Percentiles rank a stretch among this genome's conserved stretches.
Evolutionary conservation across 2,888 invertebrate genomes (phyloP).

Genomic region (Scaptomyza cyrtandrae): DNA sequence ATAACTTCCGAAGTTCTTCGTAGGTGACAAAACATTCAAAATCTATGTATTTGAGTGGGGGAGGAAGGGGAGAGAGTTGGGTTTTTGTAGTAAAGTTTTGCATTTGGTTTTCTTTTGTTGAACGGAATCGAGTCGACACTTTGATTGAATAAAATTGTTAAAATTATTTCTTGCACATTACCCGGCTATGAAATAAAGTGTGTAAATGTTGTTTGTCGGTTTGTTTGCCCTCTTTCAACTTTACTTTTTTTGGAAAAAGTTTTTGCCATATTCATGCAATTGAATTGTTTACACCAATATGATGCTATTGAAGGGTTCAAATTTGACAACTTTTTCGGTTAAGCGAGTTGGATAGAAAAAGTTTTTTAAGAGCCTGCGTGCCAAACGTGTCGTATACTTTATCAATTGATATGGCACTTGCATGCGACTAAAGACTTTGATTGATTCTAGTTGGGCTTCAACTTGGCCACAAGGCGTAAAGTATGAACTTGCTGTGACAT

Average conservation of each 20-base stretch:
- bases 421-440: slow-evolving; percentile 48
- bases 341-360: slow-evolving; percentile 22
- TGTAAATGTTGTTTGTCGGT: slow-evolving; percentile 33
- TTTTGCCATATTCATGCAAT: slow-evolving; percentile 72
- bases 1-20: slow-evolving; percentile 60
- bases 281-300: slow-evolving; percentile 74
- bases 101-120: slow-evolving; percentile 44
- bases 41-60: background rate
- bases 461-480: background rate
- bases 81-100: slow-evolving; percentile 11
- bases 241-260: slow-evolving; percentile 39
- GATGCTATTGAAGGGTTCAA: slow-evolving; percentile 63
- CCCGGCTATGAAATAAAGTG: slow-evolving; percentile 44
- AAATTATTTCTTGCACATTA: slow-evolving; percentile 64
- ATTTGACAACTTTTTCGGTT: slow-evolving; percentile 35
- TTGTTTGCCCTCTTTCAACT: slow-evolving; percentile 16
- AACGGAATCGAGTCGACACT: slow-evolving; percentile 46
- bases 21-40: slow-evolving; percentile 59
- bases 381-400: slow-evolving; percentile 60
- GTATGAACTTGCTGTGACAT: slow-evolving; percentile 17
- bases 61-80: too few relatives aligned
- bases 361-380: slow-evolving; percentile 42
- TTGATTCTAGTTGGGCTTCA: slow-evolving; percentile 56
- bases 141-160: slow-evolving; percentile 75
- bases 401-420: slow-evolving; percentile 59